Evolutionary conservation across 2,113 vertebrate genomes (phyloP).

Genomic region (Phoxinus phoxinus): DNA sequence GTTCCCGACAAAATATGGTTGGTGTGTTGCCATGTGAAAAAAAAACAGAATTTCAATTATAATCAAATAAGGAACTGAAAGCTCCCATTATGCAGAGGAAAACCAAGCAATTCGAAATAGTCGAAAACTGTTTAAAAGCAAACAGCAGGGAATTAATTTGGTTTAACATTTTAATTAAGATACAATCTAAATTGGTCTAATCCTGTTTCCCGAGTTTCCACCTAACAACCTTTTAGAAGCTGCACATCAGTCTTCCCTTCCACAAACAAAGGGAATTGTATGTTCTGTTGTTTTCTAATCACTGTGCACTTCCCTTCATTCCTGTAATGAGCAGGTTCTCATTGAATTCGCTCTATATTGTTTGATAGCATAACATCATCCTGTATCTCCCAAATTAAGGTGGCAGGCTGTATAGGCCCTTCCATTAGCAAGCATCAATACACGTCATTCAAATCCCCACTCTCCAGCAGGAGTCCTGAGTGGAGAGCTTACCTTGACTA

Average conservation of each 20-base stretch:
- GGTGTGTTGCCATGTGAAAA: not conserved
- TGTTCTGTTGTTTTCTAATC: slow-evolving; percentile 10
- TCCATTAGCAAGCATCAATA: slow-evolving; percentile 42
- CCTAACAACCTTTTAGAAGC: slow-evolving; percentile 16
- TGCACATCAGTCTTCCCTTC: slow-evolving; percentile 25
- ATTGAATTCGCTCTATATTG: not conserved
- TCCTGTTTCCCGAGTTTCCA: slow-evolving; percentile 31
- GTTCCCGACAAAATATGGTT: not conserved
- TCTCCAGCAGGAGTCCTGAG: slow-evolving; percentile 11
- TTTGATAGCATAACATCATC: slow-evolving; percentile 32
- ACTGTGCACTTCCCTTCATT: not conserved
- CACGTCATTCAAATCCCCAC: slow-evolving; percentile 42
- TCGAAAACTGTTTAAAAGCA: not conserved
- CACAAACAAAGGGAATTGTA: not conserved
- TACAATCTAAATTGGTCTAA: slow-evolving; percentile 27
- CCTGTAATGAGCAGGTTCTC: not conserved
- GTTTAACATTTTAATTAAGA: slow-evolving; percentile 22
- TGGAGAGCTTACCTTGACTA: slow-evolving; percentile 34
- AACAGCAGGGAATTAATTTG: not conserved
- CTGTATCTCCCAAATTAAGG: not conserved
- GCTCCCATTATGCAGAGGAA: not conserved
- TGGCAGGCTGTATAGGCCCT: slow-evolving; percentile 5
- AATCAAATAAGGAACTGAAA: not conserved
- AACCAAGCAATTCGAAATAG: not conserved
- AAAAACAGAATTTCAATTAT: not conserved